These are phyloP conservation scores for Clarias fuscus DNA, from an alignment of 2,797 vertebrate genomes.

Conservation along the genomic window DNA sequence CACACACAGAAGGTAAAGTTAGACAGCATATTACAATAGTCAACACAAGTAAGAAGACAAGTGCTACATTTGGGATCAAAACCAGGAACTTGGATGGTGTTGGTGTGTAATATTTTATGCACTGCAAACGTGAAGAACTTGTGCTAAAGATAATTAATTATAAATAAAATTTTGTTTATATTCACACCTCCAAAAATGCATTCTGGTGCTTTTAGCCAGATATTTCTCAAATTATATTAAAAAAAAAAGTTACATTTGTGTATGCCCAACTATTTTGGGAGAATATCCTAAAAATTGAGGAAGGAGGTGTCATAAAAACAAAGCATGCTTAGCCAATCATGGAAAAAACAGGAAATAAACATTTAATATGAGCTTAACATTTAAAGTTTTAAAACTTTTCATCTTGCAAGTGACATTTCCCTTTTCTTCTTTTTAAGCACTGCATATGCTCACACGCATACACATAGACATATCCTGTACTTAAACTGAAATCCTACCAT, in stretches of 20 bases:
- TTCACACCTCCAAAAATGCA: neutral
- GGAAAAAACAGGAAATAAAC: neutral
- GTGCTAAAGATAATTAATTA: neutral
- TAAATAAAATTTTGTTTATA: neutral
- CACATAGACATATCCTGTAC: constrained; percentile 11
- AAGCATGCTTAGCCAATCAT: neutral
- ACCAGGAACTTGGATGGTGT: neutral
- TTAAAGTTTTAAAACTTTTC: neutral
- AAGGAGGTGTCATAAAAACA: neutral
- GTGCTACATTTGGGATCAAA: neutral
- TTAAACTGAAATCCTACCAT: constrained; percentile 26
- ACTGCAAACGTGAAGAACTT: neutral
- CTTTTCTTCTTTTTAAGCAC: neutral
- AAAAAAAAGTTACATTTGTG: neutral
- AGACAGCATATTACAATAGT: constrained; percentile 30
- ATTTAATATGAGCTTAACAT: neutral
- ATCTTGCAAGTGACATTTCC: neutral
- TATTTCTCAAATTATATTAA: neutral
- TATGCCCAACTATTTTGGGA: neutral
- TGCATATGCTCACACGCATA: neutral
- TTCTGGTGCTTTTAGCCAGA: neutral
- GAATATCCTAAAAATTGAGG: neutral
- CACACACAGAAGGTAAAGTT: constrained; percentile 54
- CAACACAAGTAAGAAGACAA: neutral
- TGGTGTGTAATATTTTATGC: neutral